Base-by-base conservation (phyloP, 1,140 invertebrate species). In the Periplaneta americana region DNA sequence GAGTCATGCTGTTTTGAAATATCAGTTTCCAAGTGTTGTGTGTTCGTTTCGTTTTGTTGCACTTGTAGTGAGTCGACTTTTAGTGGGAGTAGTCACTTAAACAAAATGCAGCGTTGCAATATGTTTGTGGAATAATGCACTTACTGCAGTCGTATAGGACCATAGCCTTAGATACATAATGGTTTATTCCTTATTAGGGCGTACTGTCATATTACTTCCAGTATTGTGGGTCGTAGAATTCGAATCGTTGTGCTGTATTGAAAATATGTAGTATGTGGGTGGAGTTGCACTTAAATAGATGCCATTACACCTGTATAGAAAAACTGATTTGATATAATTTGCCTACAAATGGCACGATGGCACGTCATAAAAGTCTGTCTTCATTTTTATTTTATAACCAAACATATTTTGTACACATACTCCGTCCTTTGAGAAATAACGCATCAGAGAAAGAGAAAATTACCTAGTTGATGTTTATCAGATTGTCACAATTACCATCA, bases 1-100 rank as follows among this genome's bases (percentile, higher is more conserved):
- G 79, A 80, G 74, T 80, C 79, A 75, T 74, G 79, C 79, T 80
- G 48, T 80, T 74, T 13, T 80, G 76, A 37, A 18, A 31, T 37
- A 48, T 79, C 13, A 80, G 31, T 74, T 80, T 48, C 28, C 76
- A 78, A 0, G 36, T 78, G 48, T 11, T 28, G n/a, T n/a, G n/a
- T n/a, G n/a, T n/a, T 13, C 48, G n/a, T n/a, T 66, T 28, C 5
- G 48, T n/a, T n/a, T n/a, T 66, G 6, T 28, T n/a, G 22, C 13
- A 9, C 11, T 28, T n/a, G 6, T 66, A n/a, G 4, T 11, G 28
- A 5, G 22, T 2, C 28, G 10, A n/a, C 28, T 6, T 66, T 66
- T 66, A 66, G 48, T 66, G 48, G 28, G 4, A 28, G n/a, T n/a
- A 0, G 22, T 66, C n/a, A 8, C 28, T 66, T 28, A n/a, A 28